Percentiles rank a stretch among this genome's conserved stretches.
Evolutionary conservation across 1,140 invertebrate species (phyloP).

Genomic region (Trinorchestia longiramus): DNA sequence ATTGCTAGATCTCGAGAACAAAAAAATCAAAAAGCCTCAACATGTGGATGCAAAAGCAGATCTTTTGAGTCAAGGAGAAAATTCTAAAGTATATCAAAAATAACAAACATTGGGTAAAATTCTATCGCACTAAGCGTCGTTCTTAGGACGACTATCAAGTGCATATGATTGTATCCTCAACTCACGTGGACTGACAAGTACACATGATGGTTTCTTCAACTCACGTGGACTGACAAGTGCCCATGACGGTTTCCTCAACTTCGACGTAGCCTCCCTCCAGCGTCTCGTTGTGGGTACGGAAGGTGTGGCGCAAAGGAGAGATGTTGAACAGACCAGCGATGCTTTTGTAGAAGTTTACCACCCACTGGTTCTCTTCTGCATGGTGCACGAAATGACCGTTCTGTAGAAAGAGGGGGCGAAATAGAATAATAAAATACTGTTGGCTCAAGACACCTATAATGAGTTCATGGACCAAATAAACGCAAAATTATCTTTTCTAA

Average conservation of each 20-base stretch:
- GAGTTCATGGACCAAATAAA: background rate
- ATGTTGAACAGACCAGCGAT: slow-evolving; percentile 23
- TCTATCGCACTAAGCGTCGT: no score
- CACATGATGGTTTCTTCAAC: background rate
- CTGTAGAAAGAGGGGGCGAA: background rate
- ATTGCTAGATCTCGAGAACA: no score
- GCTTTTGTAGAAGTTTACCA: slow-evolving; percentile 26
- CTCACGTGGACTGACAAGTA: background rate
- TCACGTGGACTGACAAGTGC: background rate
- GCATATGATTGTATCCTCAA: background rate
- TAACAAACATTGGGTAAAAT: no score
- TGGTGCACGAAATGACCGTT: background rate
- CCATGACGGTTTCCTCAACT: slow-evolving; percentile 2
- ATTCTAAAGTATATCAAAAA: no score
- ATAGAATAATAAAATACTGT: background rate
- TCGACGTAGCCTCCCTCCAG: background rate
- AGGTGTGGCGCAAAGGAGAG: background rate
- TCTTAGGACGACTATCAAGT: background rate
- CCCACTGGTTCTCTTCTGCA: background rate
- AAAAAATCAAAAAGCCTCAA: no score
- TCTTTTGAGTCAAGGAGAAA: no score
- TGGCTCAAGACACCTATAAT: background rate
- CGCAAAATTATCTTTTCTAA: background rate
- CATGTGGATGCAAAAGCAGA: no score
- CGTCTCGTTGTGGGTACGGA: background rate